These are phyloP conservation scores for Microcebus tavaratra DNA, from an alignment of 2,113 vertebrate genomes.

Conservation along the genomic window DNA sequence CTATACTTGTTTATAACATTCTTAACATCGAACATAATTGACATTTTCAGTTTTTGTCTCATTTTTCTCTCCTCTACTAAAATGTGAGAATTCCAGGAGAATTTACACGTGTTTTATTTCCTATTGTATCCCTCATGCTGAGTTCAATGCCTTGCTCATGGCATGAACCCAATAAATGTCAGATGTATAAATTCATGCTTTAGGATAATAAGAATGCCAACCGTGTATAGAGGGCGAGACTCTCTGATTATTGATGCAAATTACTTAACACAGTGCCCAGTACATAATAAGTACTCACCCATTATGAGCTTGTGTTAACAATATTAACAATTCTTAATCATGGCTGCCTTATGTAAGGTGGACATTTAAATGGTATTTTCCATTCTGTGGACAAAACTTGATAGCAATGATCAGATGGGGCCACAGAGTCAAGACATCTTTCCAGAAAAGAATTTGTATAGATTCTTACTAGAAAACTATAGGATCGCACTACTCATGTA, in stretches of 20 bases:
- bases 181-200: neutral
- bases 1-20: neutral
- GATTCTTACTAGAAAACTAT: neutral
- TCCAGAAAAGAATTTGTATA: neutral
- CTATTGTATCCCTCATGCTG: neutral
- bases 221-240: neutral
- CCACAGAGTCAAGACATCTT: neutral
- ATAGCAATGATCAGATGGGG: neutral
- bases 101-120: neutral
- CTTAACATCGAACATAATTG: neutral
- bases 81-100: neutral
- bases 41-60: neutral
- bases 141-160: neutral
- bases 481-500: neutral
- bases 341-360: neutral
- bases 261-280: neutral
- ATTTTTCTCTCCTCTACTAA: neutral
- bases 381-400: neutral
- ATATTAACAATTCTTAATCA: neutral
- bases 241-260: neutral
- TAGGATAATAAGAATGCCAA: neutral
- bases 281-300: neutral
- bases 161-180: neutral
- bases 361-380: neutral
- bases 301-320: neutral